Evolutionary conservation across 1,140 invertebrate species (phyloP).

Genomic region (Melanaphis sacchari): DNA sequence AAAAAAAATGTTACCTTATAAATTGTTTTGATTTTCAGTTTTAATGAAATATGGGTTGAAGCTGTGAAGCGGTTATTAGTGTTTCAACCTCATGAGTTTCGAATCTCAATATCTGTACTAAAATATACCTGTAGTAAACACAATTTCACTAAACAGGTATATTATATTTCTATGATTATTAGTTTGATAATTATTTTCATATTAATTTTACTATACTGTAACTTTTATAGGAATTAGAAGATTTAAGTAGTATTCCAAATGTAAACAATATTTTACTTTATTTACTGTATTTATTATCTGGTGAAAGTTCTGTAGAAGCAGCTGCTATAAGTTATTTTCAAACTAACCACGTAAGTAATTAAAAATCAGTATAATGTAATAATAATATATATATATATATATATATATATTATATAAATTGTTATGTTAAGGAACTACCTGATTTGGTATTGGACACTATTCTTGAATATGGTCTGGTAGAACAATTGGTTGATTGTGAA

Average conservation of each 20-base stretch:
- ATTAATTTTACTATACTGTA: neutral
- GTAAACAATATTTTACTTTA: slow-evolving; percentile 5
- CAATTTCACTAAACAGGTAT: slow-evolving; percentile 28
- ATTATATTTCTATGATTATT: neutral
- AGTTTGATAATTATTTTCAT: neutral
- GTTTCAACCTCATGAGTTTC: slow-evolving; percentile 11
- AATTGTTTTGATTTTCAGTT: slow-evolving; percentile 24
- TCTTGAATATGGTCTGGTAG: slow-evolving; percentile 44
- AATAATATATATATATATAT: neutral
- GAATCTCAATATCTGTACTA: slow-evolving; percentile 30
- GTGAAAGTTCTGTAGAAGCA: slow-evolving; percentile 48
- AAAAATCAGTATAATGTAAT: neutral
- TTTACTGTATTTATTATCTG: slow-evolving; percentile 51
- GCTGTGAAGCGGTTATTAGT: slow-evolving; percentile 8
- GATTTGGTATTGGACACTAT: slow-evolving; percentile 51
- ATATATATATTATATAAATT: neutral
- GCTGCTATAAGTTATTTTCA: slow-evolving; percentile 29
- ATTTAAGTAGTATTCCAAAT: neutral
- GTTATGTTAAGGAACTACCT: neutral
- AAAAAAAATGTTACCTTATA: neutral
- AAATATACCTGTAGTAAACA: slow-evolving; percentile 48
- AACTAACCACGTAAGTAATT: slow-evolving; percentile 34
- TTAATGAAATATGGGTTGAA: slow-evolving; percentile 30
- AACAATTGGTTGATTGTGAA: slow-evolving; percentile 41
- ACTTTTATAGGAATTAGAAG: slow-evolving; percentile 38